Percentiles rank a stretch among this genome's conserved stretches.
phyloP scores from a whole-genome alignment of 2,113 vertebrate genomes.

The Crotalus viridis region DNA sequence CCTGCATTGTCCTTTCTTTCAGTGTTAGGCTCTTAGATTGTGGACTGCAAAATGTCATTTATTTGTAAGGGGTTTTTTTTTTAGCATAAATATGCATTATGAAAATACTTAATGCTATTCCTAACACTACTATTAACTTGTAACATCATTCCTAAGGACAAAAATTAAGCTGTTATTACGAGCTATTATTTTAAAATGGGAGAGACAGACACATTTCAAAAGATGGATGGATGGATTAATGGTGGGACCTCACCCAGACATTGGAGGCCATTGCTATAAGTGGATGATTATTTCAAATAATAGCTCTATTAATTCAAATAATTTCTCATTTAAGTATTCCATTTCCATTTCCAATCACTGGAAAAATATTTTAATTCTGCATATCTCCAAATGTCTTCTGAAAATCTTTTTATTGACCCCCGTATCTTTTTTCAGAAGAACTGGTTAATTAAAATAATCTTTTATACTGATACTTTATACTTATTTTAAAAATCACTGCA shows the following conservation, averaged over 20 bases:
- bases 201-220: not conserved
- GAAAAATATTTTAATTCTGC: slow-evolving; percentile 59
- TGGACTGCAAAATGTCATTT: not conserved
- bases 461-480: slow-evolving; percentile 46
- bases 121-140: not conserved
- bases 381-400: slow-evolving; percentile 62
- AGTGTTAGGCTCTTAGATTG: not conserved
- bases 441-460: slow-evolving; percentile 71
- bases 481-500: slow-evolving; percentile 74
- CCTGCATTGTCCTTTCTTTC: not conserved
- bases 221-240: not conserved
- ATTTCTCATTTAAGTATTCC: slow-evolving; percentile 59
- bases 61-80: not conserved
- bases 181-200: not conserved
- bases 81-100: not conserved
- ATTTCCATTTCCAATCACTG: slow-evolving; percentile 58
- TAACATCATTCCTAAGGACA: not conserved
- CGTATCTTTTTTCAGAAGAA: slow-evolving; percentile 45
- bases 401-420: slow-evolving; percentile 62
- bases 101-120: not conserved
- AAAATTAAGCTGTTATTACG: not conserved
- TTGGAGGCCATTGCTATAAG: not conserved
- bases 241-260: not conserved
- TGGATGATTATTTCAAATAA: not conserved
- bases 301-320: slow-evolving; percentile 38